phyloP scores from a whole-genome alignment of 1,140 invertebrate species.

The Bicyclus anynana region DNA sequence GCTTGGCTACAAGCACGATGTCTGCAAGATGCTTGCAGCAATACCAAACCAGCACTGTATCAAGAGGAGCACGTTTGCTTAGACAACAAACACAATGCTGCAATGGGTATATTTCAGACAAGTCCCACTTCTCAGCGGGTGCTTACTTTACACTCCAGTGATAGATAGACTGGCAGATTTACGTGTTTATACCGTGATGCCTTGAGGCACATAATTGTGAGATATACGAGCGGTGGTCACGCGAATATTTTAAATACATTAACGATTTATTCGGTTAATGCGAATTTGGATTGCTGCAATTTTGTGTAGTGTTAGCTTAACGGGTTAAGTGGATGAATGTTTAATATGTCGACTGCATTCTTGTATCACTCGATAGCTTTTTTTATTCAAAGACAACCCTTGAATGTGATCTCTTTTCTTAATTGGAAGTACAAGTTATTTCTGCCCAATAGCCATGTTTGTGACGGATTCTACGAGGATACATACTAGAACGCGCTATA shows the following conservation, averaged over 20 bases:
- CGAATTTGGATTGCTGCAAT: not conserved
- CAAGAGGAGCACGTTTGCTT: not conserved
- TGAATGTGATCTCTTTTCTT: too few species aligned
- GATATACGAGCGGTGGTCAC: constrained; percentile 11
- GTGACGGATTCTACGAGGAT: too few species aligned
- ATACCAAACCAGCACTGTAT: not conserved
- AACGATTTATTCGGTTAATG: not conserved
- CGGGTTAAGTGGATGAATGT: not conserved
- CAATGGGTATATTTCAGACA: not conserved
- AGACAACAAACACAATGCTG: not conserved
- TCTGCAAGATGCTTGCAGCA: too few species aligned
- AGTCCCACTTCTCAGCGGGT: not conserved
- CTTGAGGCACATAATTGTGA: constrained; percentile 4
- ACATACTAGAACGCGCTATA: too few species aligned
- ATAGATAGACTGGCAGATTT: constrained; percentile 12
- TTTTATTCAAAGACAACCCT: too few species aligned
- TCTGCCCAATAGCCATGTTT: too few species aligned
- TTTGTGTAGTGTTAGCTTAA: not conserved
- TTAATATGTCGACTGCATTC: too few species aligned
- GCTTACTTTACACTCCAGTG: not conserved
- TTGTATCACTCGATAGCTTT: too few species aligned
- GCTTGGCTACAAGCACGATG: too few species aligned
- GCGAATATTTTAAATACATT: constrained; percentile 7
- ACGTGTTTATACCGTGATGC: constrained; percentile 15
- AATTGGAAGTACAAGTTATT: too few species aligned